These are phyloP conservation scores for Onychomys leucogaster DNA, from an alignment of 2,797 vertebrate species.

Conservation along the genomic window DNA sequence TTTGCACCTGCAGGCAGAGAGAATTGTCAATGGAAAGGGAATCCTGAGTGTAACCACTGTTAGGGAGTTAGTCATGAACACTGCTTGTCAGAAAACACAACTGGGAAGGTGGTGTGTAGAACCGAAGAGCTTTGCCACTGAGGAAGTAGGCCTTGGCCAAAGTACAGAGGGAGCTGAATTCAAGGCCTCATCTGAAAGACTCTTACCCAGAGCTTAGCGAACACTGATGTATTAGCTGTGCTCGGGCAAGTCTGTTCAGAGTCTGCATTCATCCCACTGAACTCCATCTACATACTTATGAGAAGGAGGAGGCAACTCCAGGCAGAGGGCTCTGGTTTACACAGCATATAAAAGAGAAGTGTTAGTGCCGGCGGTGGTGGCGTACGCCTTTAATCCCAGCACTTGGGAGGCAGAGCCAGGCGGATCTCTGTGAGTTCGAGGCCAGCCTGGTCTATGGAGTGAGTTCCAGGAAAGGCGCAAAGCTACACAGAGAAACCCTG, in stretches of 20 bases:
- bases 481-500: no score
- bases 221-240: not conserved
- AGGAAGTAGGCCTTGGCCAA: no score
- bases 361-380: no score
- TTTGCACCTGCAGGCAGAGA: conserved; percentile 53
- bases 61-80: not conserved
- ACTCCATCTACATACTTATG: not conserved
- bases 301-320: not conserved
- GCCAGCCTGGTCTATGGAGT: no score
- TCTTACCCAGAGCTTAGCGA: not conserved
- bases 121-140: not conserved
- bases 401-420: no score
- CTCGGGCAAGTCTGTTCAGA: not conserved
- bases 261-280: not conserved
- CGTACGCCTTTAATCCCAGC: no score
- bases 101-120: not conserved
- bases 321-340: not conserved
- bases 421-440: no score
- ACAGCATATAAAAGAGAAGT: not conserved
- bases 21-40: not conserved
- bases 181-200: not conserved
- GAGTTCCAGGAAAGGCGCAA: no score
- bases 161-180: not conserved
- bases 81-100: not conserved
- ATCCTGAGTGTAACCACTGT: rapidly evolving